Evolutionary conservation across 1,140 invertebrate genomes (phyloP), one percentile per base, ranked within the genome.

Genomic region (Drosophila subpulchrella): DNA sequence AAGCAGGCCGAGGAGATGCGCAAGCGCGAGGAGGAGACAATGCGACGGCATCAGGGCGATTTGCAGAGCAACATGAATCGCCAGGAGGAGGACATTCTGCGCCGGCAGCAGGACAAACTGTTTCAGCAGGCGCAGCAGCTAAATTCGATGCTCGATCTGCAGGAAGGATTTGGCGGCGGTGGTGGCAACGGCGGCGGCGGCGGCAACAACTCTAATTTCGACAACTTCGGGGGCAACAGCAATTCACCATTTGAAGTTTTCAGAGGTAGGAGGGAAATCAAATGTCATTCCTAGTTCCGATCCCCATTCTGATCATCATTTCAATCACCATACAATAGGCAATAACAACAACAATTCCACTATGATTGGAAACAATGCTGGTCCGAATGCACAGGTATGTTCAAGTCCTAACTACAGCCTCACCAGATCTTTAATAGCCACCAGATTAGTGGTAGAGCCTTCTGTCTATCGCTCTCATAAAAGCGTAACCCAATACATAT

Each of bases 51-150:
- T 78, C 95, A 96, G 86, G 95, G 95, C 92, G 95, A 97, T 90
- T 95, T 97, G 92, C 93, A 96, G 63, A 93, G 94, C 68, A 94
- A 96, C 66, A 96, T 97, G 93, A 94, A 95, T 55, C 93, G 93
- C 27, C 96, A 97, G 91, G 96, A 97, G 91, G 97, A 97, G 90
- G 96, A 97, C 84, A 92, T 97, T 78, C 95, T 96, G 48, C 94
- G 96, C 51, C 93, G 96, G 30, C 96, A 97, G 90, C 96, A 97
- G 92, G 96, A 97, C 93, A 97, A 97, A 96, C 95, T 97, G 41
- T 96, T 97, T 63, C 96, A 96, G 94, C 96, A 97, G 81, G 94
- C 95, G 0, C 94, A 95, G 75, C 93, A 94, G 48, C 78, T 95
- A 12, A 95, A 94, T 68, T 94, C 94, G n/a, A 89, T 95, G 85